Base-by-base conservation (phyloP, 2,888 invertebrate genomes). In the Eupithecia pulchellata region DNA sequence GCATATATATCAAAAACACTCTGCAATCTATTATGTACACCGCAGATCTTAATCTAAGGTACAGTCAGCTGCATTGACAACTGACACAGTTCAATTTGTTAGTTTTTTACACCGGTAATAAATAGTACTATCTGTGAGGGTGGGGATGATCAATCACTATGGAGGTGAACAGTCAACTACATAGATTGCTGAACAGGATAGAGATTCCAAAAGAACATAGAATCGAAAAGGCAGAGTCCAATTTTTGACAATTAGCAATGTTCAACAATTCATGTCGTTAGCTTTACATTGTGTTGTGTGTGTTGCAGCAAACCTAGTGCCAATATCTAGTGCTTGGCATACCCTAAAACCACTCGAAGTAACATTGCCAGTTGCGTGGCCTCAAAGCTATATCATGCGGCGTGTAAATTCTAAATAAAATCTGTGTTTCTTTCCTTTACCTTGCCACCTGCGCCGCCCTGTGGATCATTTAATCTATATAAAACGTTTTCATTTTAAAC, bases 371-470 rank as follows among this genome's bases (percentile, higher is more conserved):
- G 75, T 88, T 86, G 86, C 87, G 77, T 81, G 77, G 83, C 78
- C 34, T 79, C 77, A 76, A 86, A 87, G 85, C 85, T 82, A 83
- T 76, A 81, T 81, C 91, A 90, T 90, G 91, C 91, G 86, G 84
- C 81, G 84, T 82, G 86, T 87, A 32, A 68, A 62, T 47, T 73
- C 86, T 77, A 87, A 81, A 80, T 76, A 80, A 88, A 87, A 88
- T 80, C 81, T 74, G 81, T 78, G 81, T 77, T 75, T 79, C 70
- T 78, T 74, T 80, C 78, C 80, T 84, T 93, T 94, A 94, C 94
- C 94, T 94, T 94, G 84, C 87, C 90, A 82, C 91, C 91, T 80
- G 88, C 93, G 81, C 92, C 91, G 82, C 94, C 94, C 94, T 94
- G 94, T 87, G 92, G 86, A 91, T 87, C 81, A 88, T 85, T 78